phyloP scores from a whole-genome alignment of 2,888 invertebrate genomes.

The Polyploca ridens region DNA sequence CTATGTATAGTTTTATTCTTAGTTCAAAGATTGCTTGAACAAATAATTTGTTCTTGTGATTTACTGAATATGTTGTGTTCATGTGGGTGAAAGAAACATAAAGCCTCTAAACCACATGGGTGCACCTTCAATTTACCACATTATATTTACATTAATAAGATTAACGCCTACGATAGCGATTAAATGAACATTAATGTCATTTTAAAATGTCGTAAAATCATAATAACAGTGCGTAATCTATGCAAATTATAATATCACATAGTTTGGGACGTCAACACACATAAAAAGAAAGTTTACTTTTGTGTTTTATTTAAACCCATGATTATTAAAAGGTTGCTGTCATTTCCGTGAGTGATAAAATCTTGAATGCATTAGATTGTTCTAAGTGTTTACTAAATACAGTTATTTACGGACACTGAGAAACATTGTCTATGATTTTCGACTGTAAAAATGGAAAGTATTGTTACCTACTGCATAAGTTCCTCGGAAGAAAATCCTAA shows the following conservation, averaged over 20 bases:
- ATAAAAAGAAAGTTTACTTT: conserved; percentile 35
- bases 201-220: conserved; percentile 42
- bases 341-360: conserved; percentile 37
- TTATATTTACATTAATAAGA: conserved; percentile 31
- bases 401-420: conserved; percentile 24
- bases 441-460: conserved; percentile 2
- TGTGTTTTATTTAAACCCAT: conserved; percentile 30
- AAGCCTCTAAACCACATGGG: neutral
- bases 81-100: conserved; percentile 9
- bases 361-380: conserved; percentile 29
- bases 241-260: conserved; percentile 42
- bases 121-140: neutral
- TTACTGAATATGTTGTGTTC: neutral
- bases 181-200: conserved; percentile 39
- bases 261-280: conserved; percentile 31
- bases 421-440: conserved; percentile 4
- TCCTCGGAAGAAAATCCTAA: neutral
- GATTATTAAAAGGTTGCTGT: conserved; percentile 36
- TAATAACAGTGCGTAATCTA: conserved; percentile 42
- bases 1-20: conserved; percentile 18
- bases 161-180: conserved; percentile 38
- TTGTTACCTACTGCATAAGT: neutral
- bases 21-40: conserved; percentile 13
- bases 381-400: conserved; percentile 20
- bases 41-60: conserved; percentile 10